These are phyloP conservation scores for Drosophila demipolita DNA, from an alignment of 2,888 invertebrate genomes.

Conservation along the genomic window DNA sequence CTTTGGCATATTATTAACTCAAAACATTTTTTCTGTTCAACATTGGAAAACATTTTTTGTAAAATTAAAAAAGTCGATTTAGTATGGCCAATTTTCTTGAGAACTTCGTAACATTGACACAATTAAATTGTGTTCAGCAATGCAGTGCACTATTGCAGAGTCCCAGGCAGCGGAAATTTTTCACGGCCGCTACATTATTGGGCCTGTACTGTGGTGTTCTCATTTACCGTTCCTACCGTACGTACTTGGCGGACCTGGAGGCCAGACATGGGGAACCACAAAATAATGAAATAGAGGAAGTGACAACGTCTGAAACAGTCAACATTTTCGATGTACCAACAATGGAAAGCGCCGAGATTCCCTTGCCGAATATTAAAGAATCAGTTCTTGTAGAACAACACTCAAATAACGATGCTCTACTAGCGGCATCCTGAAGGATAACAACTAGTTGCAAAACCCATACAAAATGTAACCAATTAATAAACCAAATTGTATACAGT, in stretches of 20 bases:
- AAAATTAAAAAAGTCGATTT: neutral
- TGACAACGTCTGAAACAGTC: constrained; percentile 10
- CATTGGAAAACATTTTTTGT: neutral
- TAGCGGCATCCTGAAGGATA: neutral
- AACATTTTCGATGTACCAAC: constrained; percentile 8
- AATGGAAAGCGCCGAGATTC: constrained; percentile 7
- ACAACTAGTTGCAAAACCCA: no score
- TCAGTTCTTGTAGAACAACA: constrained; percentile 1
- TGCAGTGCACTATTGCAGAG: constrained; percentile 21
- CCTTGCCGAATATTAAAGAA: neutral
- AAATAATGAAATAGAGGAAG: neutral
- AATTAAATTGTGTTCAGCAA: constrained; percentile 29
- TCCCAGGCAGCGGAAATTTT: constrained; percentile 26
- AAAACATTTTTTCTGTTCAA: neutral
- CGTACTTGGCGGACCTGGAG: neutral
- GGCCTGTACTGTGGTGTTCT: constrained; percentile 45
- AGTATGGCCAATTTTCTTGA: constrained; percentile 28
- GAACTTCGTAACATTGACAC: constrained; percentile 31
- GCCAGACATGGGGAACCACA: neutral
- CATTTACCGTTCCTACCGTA: constrained; percentile 36
- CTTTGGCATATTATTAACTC: neutral
- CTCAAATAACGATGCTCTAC: neutral
- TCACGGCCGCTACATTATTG: constrained; percentile 23
- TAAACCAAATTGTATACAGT: neutral
- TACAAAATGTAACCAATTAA: neutral